These are phyloP conservation scores for Alauda arvensis DNA, from an alignment of 2,797 vertebrate species.

Conservation along the genomic window DNA sequence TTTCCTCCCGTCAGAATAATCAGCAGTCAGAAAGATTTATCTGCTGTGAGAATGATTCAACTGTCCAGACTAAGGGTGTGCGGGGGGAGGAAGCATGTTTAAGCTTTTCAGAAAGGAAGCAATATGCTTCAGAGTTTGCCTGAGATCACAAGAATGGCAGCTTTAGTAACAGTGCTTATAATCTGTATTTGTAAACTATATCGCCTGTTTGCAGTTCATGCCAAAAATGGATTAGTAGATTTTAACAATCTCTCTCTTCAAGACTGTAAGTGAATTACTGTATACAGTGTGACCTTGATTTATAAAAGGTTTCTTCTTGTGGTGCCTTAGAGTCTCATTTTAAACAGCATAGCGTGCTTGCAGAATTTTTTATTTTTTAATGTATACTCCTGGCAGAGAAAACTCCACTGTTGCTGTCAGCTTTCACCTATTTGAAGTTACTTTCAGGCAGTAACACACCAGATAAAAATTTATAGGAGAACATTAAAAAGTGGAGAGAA, in stretches of 20 bases:
- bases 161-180: background rate
- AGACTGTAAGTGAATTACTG: background rate
- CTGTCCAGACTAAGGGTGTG: conserved; percentile 4
- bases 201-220: background rate
- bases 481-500: background rate
- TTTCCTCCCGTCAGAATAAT: conserved; percentile 22
- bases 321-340: conserved; percentile 26
- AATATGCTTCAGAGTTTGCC: background rate
- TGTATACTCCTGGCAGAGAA: background rate
- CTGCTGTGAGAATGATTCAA: conserved; percentile 50
- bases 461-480: background rate
- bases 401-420: background rate
- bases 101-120: conserved; percentile 36
- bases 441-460: background rate
- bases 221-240: conserved; percentile 27
- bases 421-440: background rate
- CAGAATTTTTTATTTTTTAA: background rate
- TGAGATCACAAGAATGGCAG: conserved; percentile 18
- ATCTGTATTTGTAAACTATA: conserved; percentile 33
- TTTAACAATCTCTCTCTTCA: conserved; percentile 36
- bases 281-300: background rate
- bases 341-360: background rate
- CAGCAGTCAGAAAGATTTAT: conserved; percentile 57
- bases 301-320: conserved; percentile 6
- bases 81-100: background rate